Evolutionary conservation across 2,888 invertebrate species (phyloP).

Genomic region (Lasioglossum morio): DNA sequence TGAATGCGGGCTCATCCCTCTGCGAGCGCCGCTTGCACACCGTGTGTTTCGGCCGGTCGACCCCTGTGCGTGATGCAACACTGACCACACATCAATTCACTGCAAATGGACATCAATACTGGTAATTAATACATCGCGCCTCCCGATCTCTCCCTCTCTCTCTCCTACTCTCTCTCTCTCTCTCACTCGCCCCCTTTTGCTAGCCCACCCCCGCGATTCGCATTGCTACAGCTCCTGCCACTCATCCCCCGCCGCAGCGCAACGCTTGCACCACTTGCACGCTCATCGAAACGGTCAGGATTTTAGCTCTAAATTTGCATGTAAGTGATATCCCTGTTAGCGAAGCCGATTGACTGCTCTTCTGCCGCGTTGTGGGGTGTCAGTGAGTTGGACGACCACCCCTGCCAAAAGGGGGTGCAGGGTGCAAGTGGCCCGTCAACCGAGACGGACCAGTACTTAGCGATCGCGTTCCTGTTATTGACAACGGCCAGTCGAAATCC

Average conservation of each 20-base stretch:
- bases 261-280: constrained; percentile 66
- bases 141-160: constrained; percentile 69
- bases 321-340: constrained; percentile 82
- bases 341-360: constrained; percentile 81
- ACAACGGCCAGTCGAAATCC: not conserved
- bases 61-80: constrained; percentile 84
- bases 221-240: constrained; percentile 47
- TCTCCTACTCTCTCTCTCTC: constrained; percentile 41
- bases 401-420: constrained; percentile 16
- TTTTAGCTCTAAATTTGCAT: constrained; percentile 81
- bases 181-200: constrained; percentile 38
- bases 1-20: constrained; percentile 80
- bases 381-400: constrained; percentile 70
- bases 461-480: constrained; percentile 5
- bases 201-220: constrained; percentile 33
- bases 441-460: constrained; percentile 17
- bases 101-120: constrained; percentile 85
- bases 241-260: constrained; percentile 54
- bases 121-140: constrained; percentile 85
- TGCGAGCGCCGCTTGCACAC: constrained; percentile 72
- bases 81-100: constrained; percentile 85
- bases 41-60: constrained; percentile 79
- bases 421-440: constrained; percentile 37
- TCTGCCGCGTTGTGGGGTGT: constrained; percentile 69
- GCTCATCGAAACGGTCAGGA: constrained; percentile 75